These are phyloP conservation scores for Fregata magnificens DNA, from an alignment of 2,113 vertebrate species.

Conservation along the genomic window DNA sequence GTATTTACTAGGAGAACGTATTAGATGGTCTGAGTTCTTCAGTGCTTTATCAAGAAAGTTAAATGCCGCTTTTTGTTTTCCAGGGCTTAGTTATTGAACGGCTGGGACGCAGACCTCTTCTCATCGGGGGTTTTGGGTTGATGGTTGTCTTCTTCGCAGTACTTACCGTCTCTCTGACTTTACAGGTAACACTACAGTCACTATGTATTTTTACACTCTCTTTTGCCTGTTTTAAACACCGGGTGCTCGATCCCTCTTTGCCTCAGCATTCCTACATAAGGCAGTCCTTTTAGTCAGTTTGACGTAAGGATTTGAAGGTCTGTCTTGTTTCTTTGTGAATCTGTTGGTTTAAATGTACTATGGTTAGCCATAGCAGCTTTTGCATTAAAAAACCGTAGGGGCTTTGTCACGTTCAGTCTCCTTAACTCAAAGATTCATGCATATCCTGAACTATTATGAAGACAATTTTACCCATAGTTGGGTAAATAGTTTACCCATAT, in stretches of 20 bases:
- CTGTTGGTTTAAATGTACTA: background rate
- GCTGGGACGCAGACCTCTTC: constrained; percentile 84
- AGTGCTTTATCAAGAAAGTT: background rate
- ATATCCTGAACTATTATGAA: background rate
- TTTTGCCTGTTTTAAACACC: background rate
- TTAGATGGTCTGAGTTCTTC: background rate
- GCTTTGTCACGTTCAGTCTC: background rate
- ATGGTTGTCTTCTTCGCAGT: constrained; percentile 88
- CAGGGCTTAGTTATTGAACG: constrained; percentile 90
- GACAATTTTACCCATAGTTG: background rate
- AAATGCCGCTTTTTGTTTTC: background rate
- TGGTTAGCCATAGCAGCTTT: background rate
- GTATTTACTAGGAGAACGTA: background rate
- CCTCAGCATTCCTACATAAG: background rate
- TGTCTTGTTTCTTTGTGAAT: background rate
- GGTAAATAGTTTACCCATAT: background rate
- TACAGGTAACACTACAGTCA: constrained; percentile 79
- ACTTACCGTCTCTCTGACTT: constrained; percentile 85
- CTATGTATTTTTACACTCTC: background rate
- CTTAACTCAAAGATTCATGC: background rate
- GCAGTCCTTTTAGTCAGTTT: background rate
- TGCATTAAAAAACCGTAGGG: background rate
- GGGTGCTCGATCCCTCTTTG: background rate
- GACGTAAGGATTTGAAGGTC: background rate
- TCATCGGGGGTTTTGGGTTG: constrained; percentile 89